Evolutionary conservation across 2,888 invertebrate genomes (phyloP).

Genomic region (Agrilus biguttatus): DNA sequence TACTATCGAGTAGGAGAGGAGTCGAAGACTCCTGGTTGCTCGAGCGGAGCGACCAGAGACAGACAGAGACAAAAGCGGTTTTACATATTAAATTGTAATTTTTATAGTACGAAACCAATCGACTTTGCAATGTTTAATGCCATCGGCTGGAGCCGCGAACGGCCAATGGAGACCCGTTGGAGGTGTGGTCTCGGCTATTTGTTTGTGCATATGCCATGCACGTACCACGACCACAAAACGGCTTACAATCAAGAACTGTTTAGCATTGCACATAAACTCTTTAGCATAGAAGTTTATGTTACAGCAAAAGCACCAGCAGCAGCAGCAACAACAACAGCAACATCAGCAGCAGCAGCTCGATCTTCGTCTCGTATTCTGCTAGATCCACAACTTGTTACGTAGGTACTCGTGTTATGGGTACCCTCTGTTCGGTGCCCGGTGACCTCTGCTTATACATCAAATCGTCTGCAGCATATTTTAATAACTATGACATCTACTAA

Average conservation of each 20-base stretch:
- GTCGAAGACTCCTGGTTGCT: slow-evolving; percentile 2
- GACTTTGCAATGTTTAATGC: slow-evolving; percentile 29
- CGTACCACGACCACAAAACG: slow-evolving; percentile 12
- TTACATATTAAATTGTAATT: slow-evolving; percentile 32
- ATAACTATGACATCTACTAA: too few relatives aligned
- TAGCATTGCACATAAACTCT: slow-evolving; percentile 20
- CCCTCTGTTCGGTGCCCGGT: too few relatives aligned
- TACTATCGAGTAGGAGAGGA: too few relatives aligned
- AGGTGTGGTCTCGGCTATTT: slow-evolving; percentile 28
- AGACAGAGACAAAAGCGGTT: slow-evolving; percentile 8
- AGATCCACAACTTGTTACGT: too few relatives aligned
- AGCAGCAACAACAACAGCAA: too few relatives aligned
- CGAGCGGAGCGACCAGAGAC: slow-evolving; percentile 2
- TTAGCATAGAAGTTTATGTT: too few relatives aligned
- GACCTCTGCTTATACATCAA: too few relatives aligned
- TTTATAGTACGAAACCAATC: slow-evolving; percentile 33
- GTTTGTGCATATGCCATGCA: slow-evolving; percentile 29
- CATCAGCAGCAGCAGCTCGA: too few relatives aligned
- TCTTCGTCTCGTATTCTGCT: too few relatives aligned
- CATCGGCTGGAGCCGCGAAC: slow-evolving; percentile 20
- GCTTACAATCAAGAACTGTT: slow-evolving; percentile 12
- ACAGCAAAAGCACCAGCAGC: too few relatives aligned
- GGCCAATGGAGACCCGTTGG: slow-evolving; percentile 23
- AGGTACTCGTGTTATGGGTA: too few relatives aligned
- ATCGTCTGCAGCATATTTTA: too few relatives aligned